These are phyloP conservation scores for Pithecia hirsuta DNA, from an alignment of 2,797 vertebrate species.

Conservation along the genomic window DNA sequence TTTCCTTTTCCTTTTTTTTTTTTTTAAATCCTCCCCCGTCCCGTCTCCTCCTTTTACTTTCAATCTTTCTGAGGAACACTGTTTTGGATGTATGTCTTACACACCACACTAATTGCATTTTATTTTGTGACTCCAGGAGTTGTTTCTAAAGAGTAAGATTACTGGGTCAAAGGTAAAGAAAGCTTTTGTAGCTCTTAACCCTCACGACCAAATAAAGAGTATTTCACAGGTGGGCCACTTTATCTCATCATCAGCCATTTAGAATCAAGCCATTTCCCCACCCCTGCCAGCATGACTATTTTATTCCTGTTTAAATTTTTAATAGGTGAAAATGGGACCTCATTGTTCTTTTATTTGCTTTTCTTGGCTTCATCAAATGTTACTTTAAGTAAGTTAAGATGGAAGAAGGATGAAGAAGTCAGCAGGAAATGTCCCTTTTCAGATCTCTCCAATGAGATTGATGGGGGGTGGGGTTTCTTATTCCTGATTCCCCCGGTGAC, in stretches of 20 bases:
- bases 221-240: not conserved
- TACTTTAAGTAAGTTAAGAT: conserved; percentile 44
- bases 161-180: conserved; percentile 32
- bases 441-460: not conserved
- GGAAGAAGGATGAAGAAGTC: conserved; percentile 44
- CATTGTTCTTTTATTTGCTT: conserved; percentile 41
- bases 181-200: not conserved
- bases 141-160: conserved; percentile 42
- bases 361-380: conserved; percentile 18
- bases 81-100: conserved; percentile 12
- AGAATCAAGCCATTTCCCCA: not conserved
- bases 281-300: not conserved
- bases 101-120: not conserved
- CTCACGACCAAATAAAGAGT: not conserved
- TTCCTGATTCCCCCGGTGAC: not conserved
- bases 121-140: conserved; percentile 7
- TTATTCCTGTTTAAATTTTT: conserved; percentile 59
- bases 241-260: not conserved
- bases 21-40: not conserved
- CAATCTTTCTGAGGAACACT: not conserved
- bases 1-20: not conserved
- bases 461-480: conserved; percentile 1
- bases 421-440: conserved; percentile 13
- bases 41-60: not conserved
- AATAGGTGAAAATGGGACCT: conserved; percentile 59